phyloP scores from a whole-genome alignment of 2,888 invertebrate species.

The Hydraecia micacea region DNA sequence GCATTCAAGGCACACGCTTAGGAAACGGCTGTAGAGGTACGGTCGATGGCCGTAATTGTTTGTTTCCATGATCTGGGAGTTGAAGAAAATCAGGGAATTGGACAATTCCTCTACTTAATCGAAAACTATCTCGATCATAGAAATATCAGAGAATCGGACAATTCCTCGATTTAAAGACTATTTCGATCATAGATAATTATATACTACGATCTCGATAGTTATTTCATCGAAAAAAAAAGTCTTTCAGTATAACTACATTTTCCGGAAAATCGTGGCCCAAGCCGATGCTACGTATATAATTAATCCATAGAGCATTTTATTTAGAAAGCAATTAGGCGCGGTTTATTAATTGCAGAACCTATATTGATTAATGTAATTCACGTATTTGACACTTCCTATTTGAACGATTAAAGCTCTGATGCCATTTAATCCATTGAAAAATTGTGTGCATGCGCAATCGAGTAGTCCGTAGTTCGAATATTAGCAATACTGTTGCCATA shows the following conservation, averaged over 20 bases:
- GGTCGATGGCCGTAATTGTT: conserved; percentile 59
- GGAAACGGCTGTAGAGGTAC: conserved; percentile 45
- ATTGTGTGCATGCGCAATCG: conserved; percentile 7
- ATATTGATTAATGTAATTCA: conserved; percentile 8
- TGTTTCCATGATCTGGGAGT: conserved; percentile 58
- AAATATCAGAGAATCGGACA: not conserved
- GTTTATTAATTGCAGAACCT: conserved; percentile 11
- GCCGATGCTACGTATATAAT: not conserved
- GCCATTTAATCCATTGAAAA: conserved; percentile 21
- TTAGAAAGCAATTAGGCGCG: not conserved
- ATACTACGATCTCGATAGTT: not conserved
- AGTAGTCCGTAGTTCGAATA: conserved; percentile 18
- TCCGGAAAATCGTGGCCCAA: not conserved
- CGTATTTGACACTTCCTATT: conserved; percentile 29
- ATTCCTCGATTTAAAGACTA: not conserved
- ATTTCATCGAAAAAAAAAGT: not conserved
- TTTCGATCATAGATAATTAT: too few relatives aligned
- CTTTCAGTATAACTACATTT: not conserved
- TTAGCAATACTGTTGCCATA: conserved; percentile 19
- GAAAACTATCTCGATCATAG: not conserved
- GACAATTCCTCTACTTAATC: not conserved
- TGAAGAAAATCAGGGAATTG: conserved; percentile 11
- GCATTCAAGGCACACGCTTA: conserved; percentile 76
- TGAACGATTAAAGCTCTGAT: not conserved
- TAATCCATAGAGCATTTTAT: not conserved